A percentile compares a stretch with the other conserved stretches of the same genome.
Conservation (phyloP, 1,140 invertebrate genomes). For the Hycleus phaleratus region DNA sequence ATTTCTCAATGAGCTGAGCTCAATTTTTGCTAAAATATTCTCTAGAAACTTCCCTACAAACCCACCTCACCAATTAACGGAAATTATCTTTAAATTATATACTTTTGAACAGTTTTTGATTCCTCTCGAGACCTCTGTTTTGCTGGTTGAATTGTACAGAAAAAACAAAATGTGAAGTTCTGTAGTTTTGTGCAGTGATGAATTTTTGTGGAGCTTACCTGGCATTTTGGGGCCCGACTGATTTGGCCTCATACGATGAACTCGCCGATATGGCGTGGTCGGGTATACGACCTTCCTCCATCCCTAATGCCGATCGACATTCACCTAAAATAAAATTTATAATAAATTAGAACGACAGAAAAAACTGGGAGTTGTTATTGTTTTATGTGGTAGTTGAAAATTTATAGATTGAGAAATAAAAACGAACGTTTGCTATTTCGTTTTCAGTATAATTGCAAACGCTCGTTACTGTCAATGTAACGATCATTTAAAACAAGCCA, state of each 20-base stretch:
- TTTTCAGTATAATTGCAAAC: not conserved
- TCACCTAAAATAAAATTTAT: constrained; percentile 53
- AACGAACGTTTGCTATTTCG: not conserved
- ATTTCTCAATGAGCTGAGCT: too few species aligned
- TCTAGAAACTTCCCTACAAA: too few species aligned
- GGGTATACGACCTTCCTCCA: constrained; percentile 83
- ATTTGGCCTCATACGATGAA: constrained; percentile 83
- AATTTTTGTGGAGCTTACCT: constrained; percentile 52
- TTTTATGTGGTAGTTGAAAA: not conserved
- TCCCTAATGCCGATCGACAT: constrained; percentile 75
- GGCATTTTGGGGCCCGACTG: constrained; percentile 83
- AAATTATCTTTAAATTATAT: too few species aligned
- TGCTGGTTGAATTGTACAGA: too few species aligned
- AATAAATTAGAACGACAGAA: too few species aligned
- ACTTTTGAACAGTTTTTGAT: too few species aligned
- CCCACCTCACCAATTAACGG: too few species aligned
- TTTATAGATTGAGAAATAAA: not conserved
- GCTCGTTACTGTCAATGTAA: constrained; percentile 2
- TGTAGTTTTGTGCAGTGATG: too few species aligned
- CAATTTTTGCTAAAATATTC: too few species aligned
- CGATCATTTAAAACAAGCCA: constrained; percentile 9
- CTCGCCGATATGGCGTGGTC: constrained; percentile 80
- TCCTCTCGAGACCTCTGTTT: too few species aligned
- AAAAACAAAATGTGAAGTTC: too few species aligned
- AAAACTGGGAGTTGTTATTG: not conserved